Percentiles rank a stretch among this genome's conserved stretches.
phyloP scores from a whole-genome alignment of 2,888 invertebrate species.

The Oxyscelio sp. region DNA sequence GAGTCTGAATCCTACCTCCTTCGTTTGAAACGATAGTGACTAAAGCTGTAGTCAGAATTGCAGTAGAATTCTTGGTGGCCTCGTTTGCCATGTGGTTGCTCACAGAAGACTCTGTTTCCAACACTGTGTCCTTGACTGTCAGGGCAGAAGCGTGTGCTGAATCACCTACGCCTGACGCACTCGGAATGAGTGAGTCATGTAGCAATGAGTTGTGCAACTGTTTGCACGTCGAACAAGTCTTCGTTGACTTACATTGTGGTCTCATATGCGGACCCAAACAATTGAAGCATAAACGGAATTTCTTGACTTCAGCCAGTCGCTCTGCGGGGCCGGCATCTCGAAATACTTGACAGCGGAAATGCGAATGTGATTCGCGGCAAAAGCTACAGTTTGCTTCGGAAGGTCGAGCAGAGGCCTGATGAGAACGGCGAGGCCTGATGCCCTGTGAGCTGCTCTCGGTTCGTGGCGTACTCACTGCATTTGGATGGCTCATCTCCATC shows the following conservation, averaged over 20 bases:
- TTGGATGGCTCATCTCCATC: constrained; percentile 6
- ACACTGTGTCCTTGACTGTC: too few relatives aligned
- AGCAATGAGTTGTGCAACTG: constrained; percentile 14
- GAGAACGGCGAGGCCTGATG: background rate
- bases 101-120: background rate
- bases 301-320: background rate
- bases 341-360: background rate
- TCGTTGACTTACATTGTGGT: background rate
- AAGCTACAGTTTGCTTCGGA: background rate
- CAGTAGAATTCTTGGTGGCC: background rate
- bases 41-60: background rate
- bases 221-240: background rate
- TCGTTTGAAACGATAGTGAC: background rate
- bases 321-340: background rate
- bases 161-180: too few relatives aligned
- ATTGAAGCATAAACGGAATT: constrained; percentile 7
- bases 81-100: background rate
- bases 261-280: constrained; percentile 15
- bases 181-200: background rate
- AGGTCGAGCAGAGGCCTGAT: background rate
- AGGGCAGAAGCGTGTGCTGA: background rate
- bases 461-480: background rate
- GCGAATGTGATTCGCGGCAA: background rate
- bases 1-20: background rate
- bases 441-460: background rate